A percentile compares a stretch with the other conserved stretches of the same genome.
Evolutionary conservation across 1,140 invertebrate species (phyloP).

Genomic region (Venturia canescens): DNA sequence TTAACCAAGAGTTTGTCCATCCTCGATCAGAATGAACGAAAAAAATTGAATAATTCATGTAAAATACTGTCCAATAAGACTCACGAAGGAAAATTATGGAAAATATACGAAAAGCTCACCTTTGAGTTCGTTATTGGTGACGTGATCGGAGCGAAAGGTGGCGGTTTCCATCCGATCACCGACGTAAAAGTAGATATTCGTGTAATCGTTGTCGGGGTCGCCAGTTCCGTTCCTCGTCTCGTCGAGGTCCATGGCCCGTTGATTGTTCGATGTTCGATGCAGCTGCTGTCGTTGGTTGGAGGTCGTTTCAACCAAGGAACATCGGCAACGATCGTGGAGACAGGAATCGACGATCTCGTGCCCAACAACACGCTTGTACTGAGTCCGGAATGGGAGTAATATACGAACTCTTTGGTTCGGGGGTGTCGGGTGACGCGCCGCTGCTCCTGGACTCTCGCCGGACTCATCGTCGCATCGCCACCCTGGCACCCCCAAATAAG

Average conservation of each 20-base stretch:
- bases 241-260: constrained; percentile 72
- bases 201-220: constrained; percentile 67
- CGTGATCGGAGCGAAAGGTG: constrained; percentile 75
- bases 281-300: constrained; percentile 22
- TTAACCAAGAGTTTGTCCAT: too few relatives aligned
- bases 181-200: constrained; percentile 76
- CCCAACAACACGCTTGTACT: constrained; percentile 4
- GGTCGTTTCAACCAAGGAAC: constrained; percentile 26
- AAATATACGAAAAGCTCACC: constrained; percentile 58
- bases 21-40: too few relatives aligned
- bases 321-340: constrained; percentile 20
- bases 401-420: constrained; percentile 44
- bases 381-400: constrained; percentile 47
- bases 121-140: constrained; percentile 73
- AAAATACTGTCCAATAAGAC: too few relatives aligned
- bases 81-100: too few relatives aligned
- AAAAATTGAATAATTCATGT: too few relatives aligned
- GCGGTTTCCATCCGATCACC: constrained; percentile 77
- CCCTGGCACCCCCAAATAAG: constrained; percentile 64
- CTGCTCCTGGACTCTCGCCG: constrained; percentile 64
- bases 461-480: constrained; percentile 76
- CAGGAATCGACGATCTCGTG: constrained; percentile 28
- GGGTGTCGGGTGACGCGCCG: constrained; percentile 69
- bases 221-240: constrained; percentile 71
- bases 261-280: constrained; percentile 52